These are phyloP conservation scores for Nyctibius bracteatus DNA, from an alignment of 2,113 vertebrate genomes.

Conservation along the genomic window DNA sequence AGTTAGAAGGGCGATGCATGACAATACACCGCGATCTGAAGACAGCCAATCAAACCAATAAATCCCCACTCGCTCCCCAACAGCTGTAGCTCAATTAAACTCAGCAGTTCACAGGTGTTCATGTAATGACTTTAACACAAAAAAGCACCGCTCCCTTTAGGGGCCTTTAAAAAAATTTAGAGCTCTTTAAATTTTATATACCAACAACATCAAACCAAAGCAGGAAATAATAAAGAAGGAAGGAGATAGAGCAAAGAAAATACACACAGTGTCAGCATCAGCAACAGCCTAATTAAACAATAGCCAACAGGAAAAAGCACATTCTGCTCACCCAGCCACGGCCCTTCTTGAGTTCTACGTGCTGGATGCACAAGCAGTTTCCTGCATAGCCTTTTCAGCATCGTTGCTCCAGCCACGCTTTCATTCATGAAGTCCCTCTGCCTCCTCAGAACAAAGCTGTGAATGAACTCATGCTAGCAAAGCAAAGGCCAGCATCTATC, in stretches of 20 bases:
- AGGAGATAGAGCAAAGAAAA: constrained; percentile 37
- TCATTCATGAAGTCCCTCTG: background rate
- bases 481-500: background rate
- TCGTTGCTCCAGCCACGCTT: background rate
- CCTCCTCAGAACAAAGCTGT: background rate
- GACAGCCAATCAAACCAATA: constrained; percentile 51
- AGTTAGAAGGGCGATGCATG: background rate
- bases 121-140: constrained; percentile 71
- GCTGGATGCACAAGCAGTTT: background rate
- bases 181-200: constrained; percentile 83
- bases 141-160: constrained; percentile 74
- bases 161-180: constrained; percentile 78
- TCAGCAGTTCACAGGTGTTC: constrained; percentile 77
- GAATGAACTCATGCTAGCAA: background rate
- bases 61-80: constrained; percentile 59
- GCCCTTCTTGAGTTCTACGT: background rate
- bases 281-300: constrained; percentile 49
- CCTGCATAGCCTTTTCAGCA: background rate
- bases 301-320: constrained; percentile 21
- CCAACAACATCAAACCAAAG: constrained; percentile 76
- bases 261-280: constrained; percentile 1
- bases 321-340: background rate
- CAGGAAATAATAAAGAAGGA: constrained; percentile 75
- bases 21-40: background rate
- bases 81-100: constrained; percentile 81